Evolutionary conservation across 2,888 invertebrate species (phyloP).

Genomic region (Xestia ashworthii): DNA sequence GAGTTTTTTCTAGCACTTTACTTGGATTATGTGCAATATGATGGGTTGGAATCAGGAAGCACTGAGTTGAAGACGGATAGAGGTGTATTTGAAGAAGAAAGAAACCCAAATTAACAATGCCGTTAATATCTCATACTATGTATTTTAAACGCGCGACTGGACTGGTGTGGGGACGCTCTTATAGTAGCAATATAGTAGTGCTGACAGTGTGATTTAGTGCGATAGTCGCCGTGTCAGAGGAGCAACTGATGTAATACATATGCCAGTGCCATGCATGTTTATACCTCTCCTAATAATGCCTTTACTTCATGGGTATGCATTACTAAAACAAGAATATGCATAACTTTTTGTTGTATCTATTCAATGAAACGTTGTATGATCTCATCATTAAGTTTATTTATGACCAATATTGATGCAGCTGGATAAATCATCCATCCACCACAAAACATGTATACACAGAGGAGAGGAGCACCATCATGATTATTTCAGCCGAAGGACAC

Average conservation of each 20-base stretch:
- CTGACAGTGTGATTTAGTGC: conserved; percentile 60
- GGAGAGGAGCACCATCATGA: not conserved
- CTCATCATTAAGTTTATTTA: not conserved
- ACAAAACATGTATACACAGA: not conserved
- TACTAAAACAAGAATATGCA: not conserved
- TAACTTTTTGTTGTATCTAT: not conserved
- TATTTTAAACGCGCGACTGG: conserved; percentile 5
- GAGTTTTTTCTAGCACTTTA: not conserved
- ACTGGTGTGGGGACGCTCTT: conserved; percentile 28
- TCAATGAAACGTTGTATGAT: not conserved
- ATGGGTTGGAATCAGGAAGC: not conserved
- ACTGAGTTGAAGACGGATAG: not conserved
- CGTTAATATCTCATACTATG: conserved; percentile 19
- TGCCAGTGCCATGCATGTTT: conserved; percentile 24
- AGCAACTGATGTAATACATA: conserved; percentile 46
- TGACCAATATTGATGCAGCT: not conserved
- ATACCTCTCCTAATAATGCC: conserved; percentile 12
- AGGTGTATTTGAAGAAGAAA: not conserved
- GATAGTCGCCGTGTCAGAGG: conserved; percentile 49
- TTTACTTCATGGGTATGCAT: not conserved
- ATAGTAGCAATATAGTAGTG: conserved; percentile 50
- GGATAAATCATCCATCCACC: not conserved
- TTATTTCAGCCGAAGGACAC: too few species aligned
- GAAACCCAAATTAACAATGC: too few species aligned
- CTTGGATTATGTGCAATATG: not conserved